phyloP scores from a whole-genome alignment of 2,888 invertebrate genomes.

The Chrysotoxum bicinctum region DNA sequence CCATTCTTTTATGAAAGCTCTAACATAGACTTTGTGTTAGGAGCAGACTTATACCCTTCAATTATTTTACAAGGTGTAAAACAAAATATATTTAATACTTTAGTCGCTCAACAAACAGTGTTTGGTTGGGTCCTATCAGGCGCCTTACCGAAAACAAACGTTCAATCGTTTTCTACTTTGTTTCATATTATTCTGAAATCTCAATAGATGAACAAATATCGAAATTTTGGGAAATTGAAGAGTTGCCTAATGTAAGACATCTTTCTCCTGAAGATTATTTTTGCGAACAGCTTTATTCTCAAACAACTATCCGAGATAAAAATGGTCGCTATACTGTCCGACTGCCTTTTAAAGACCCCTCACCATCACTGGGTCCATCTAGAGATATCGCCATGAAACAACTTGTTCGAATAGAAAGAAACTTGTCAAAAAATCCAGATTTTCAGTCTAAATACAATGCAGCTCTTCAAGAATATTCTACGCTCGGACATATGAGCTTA shows the following conservation, averaged over 20 bases:
- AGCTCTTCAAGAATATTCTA: not conserved
- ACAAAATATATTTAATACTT: too few species aligned
- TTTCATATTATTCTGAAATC: too few species aligned
- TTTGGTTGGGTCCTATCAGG: too few species aligned
- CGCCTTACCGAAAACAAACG: too few species aligned
- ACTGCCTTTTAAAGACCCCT: not conserved
- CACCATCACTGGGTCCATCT: not conserved
- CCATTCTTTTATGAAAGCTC: too few species aligned
- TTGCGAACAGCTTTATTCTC: not conserved
- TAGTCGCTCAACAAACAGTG: too few species aligned
- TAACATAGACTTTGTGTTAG: too few species aligned
- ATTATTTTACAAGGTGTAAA: too few species aligned
- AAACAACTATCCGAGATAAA: not conserved
- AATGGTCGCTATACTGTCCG: not conserved
- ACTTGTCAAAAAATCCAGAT: not conserved
- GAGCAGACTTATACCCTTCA: too few species aligned
- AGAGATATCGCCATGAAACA: not conserved
- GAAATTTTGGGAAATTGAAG: not conserved
- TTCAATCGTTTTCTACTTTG: too few species aligned
- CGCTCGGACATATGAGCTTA: not conserved
- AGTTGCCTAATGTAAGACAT: not conserved
- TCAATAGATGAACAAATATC: too few species aligned
- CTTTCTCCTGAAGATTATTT: not conserved
- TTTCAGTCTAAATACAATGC: not conserved
- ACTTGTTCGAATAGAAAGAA: not conserved